phyloP scores from a whole-genome alignment of 1,140 invertebrate genomes.

The honey bee (Apis mellifera) region Amel_HAv3.1 CM009931.2:17263001-17263500 shows the following conservation, averaged over 20 bases:
- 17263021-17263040: background rate
- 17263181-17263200: too few relatives aligned
- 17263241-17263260: constrained; percentile 4
- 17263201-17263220: background rate
- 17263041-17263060: background rate
- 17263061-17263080: background rate
- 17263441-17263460: too few relatives aligned
- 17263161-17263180: background rate
- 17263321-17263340: constrained; percentile 27
- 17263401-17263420: background rate
- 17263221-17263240: background rate
- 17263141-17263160: too few relatives aligned
- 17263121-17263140: too few relatives aligned
- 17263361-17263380: constrained; percentile 3
- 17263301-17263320: constrained; percentile 42
- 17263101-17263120: background rate
- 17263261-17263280: background rate
- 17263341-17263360: constrained; percentile 49
- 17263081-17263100: background rate
- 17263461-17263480: too few relatives aligned
- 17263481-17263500: too few relatives aligned
- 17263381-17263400: background rate
- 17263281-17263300: background rate
- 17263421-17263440: too few relatives aligned
- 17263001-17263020: background rate